phyloP scores from a whole-genome alignment of 2,113 vertebrate species.

The Emydocephalus ijimae region DNA sequence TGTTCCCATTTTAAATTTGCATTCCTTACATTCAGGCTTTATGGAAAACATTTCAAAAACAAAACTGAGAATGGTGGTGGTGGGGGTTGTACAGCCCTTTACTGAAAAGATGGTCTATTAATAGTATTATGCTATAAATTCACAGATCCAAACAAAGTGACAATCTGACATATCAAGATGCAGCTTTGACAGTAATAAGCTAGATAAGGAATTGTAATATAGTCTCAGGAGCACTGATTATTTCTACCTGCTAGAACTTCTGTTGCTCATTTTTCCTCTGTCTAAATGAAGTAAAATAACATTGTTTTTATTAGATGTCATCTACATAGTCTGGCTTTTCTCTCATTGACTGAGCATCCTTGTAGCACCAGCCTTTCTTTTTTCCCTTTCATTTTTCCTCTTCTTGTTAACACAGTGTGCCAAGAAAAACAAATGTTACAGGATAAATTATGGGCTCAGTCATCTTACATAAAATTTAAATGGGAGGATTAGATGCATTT shows the following conservation, averaged over 20 bases:
- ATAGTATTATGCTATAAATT: slow-evolving; percentile 4
- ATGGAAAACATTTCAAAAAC: neutral
- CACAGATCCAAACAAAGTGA: slow-evolving; percentile 28
- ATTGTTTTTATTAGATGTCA: slow-evolving; percentile 40
- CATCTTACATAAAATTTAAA: slow-evolving; percentile 35
- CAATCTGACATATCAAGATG: slow-evolving; percentile 18
- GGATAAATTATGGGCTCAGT: slow-evolving; percentile 26
- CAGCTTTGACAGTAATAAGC: slow-evolving; percentile 33
- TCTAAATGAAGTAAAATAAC: slow-evolving; percentile 27
- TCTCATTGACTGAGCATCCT: slow-evolving; percentile 30
- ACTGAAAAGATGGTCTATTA: slow-evolving; percentile 7
- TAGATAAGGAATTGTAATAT: slow-evolving; percentile 15
- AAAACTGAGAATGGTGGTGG: neutral
- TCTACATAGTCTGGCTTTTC: slow-evolving; percentile 26
- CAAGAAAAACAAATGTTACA: slow-evolving; percentile 44
- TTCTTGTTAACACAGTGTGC: slow-evolving; percentile 26
- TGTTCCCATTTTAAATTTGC: neutral
- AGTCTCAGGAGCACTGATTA: slow-evolving; percentile 16
- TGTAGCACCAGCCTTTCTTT: slow-evolving; percentile 34
- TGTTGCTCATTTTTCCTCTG: slow-evolving; percentile 14
- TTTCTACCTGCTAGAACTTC: slow-evolving; percentile 25
- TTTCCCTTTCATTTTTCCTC: slow-evolving; percentile 26
- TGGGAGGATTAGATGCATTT: neutral
- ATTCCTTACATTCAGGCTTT: neutral
- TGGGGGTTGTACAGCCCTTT: neutral